Evolutionary conservation across 2,888 invertebrate species (phyloP), one percentile per base, ranked within the genome.

Genomic region (Eupithecia tripunctaria): DNA sequence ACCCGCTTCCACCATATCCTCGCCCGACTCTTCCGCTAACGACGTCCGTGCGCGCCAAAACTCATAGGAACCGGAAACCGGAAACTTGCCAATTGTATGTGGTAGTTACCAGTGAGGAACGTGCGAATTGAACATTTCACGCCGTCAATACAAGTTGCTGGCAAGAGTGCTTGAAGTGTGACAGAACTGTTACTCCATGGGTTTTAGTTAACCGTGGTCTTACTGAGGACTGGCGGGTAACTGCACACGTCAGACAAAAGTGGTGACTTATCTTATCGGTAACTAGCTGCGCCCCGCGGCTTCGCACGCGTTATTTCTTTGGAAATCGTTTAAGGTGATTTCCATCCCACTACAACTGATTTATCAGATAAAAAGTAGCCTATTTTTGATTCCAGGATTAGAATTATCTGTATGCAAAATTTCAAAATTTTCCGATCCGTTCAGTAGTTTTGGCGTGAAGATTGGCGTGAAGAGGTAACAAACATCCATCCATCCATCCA

Each of bases 11-110:
- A 51, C 68, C 29, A 29, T 90, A 89, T 88, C 86, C 85, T 82
- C 79, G 81, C 82, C 84, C 60, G 84, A 90, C 90, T 88, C 86
- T 84, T 79, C 79, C 86, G 84, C 89, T 92, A 92, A 93, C 91
- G 91, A 93, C 90, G 83, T 67, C 81, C 82, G 83, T 85, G 85
- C 84, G 88, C 89, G 89, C 91, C 91, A 91, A 90, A 91, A 90
- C 89, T 77, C 76, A 73, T 76, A 90, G 86, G 85, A 82, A 80
- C 80, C 73, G 80, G 82, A 72, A 70, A 82, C 83, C 82, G 84
- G 83, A 84, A 84, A 84, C 81, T 82, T 76, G 79, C 79, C 79
- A 80, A 80, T 80, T 78, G 78, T 78, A 76, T 77, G 76, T 75
- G 74, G 70, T 75, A 75, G 78, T 77, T 79, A 79, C 74, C 69